Conservation (phyloP, 2,113 vertebrate genomes). For the Apaloderma vittatum region DNA sequence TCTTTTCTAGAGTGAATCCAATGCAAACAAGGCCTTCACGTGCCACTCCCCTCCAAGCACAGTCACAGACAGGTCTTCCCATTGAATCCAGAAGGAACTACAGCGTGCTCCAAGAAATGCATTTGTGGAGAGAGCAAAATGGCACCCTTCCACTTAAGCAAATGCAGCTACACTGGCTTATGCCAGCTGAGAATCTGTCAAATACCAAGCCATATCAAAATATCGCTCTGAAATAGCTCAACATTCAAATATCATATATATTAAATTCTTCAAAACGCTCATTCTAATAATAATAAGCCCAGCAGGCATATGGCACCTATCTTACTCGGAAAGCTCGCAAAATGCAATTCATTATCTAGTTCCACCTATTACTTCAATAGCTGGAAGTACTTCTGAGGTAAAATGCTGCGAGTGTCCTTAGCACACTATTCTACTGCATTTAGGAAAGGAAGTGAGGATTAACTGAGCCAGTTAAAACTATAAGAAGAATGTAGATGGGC, state of each 20-base stretch:
- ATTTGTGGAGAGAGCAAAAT: not conserved
- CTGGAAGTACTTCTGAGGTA: not conserved
- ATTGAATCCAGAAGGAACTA: not conserved
- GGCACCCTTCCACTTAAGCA: not conserved
- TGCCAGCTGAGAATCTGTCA: not conserved
- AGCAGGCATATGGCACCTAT: not conserved
- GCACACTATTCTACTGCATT: not conserved
- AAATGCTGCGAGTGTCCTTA: not conserved
- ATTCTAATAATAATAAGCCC: not conserved
- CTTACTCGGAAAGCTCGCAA: constrained; percentile 12
- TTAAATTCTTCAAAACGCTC: constrained; percentile 1
- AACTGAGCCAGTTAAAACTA: not conserved
- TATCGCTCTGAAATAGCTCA: not conserved
- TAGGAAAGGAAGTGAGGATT: constrained; percentile 5
- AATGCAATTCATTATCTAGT: not conserved
- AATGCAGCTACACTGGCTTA: not conserved
- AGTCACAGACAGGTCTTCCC: not conserved
- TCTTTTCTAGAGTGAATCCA: not conserved
- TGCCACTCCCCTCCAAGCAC: not conserved
- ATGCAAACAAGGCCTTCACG: not conserved
- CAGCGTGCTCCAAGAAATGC: not conserved
- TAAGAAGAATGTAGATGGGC: constrained; percentile 20
- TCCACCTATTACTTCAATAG: not conserved
- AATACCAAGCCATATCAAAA: not conserved
- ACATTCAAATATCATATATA: not conserved